phyloP scores from a whole-genome alignment of 2,888 invertebrate species.

The Xestia rhomboidea region DNA sequence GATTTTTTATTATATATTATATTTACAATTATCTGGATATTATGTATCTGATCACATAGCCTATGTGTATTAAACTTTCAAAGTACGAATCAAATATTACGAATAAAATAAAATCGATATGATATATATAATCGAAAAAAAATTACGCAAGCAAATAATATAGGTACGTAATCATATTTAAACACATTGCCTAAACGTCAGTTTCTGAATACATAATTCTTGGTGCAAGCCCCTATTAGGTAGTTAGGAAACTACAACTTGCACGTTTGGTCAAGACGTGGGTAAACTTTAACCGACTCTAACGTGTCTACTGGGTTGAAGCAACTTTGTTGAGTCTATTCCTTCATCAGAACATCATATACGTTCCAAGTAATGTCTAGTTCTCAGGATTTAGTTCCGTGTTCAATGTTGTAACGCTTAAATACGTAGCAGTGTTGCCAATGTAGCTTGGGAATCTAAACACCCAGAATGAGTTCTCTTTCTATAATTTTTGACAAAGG shows the following conservation, averaged over 20 bases:
- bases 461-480: background rate
- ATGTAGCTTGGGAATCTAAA: background rate
- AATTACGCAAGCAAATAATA: too few relatives aligned
- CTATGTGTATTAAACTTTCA: too few relatives aligned
- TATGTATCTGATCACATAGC: too few relatives aligned
- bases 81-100: too few relatives aligned
- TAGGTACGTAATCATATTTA: background rate
- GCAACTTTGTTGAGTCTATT: slow-evolving; percentile 10
- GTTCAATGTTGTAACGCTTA: background rate
- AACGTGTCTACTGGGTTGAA: slow-evolving; percentile 19
- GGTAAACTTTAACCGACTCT: slow-evolving; percentile 17
- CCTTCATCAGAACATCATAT: slow-evolving; percentile 3
- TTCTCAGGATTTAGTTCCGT: background rate
- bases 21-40: too few relatives aligned
- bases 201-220: slow-evolving; percentile 8
- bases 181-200: background rate
- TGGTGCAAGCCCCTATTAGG: slow-evolving; percentile 1
- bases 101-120: too few relatives aligned
- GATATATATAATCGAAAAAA: too few relatives aligned
- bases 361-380: background rate
- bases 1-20: too few relatives aligned
- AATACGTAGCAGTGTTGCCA: background rate
- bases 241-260: slow-evolving; percentile 18
- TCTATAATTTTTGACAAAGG: background rate
- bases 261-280: slow-evolving; percentile 29